These are phyloP conservation scores for Sturmia bella DNA, from an alignment of 2,888 invertebrate genomes.

Conservation along the genomic window DNA sequence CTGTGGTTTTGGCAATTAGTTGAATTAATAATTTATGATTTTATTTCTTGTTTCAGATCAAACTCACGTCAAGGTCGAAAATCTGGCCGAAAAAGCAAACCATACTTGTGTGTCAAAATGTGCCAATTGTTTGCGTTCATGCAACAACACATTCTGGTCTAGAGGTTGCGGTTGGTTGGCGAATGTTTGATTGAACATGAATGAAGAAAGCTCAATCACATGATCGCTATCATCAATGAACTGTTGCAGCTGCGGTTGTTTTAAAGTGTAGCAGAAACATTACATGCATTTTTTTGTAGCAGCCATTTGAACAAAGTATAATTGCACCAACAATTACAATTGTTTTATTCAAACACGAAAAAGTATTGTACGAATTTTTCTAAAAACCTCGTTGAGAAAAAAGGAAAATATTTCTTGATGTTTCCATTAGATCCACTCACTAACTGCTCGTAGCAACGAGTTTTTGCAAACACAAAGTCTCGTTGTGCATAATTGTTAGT, in stretches of 20 bases:
- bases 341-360: slow-evolving; percentile 47
- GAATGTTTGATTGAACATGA: slow-evolving; percentile 33
- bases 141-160: neutral
- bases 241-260: slow-evolving; percentile 9
- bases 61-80: too few species aligned
- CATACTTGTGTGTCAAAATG: too few species aligned
- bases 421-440: slow-evolving; percentile 31
- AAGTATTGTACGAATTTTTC: slow-evolving; percentile 2
- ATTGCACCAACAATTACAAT: slow-evolving; percentile 64
- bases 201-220: slow-evolving; percentile 53
- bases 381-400: slow-evolving; percentile 11
- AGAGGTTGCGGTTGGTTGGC: slow-evolving; percentile 10
- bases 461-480: slow-evolving; percentile 15
- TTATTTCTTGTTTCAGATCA: too few species aligned
- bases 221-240: slow-evolving; percentile 71
- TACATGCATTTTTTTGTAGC: neutral
- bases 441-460: slow-evolving; percentile 6
- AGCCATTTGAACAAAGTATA: slow-evolving; percentile 38
- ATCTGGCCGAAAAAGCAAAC: too few species aligned
- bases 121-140: too few species aligned
- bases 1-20: too few species aligned
- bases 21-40: too few species aligned
- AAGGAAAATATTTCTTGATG: slow-evolving; percentile 35
- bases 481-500: slow-evolving; percentile 13
- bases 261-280: neutral